Evolutionary conservation across 2,888 invertebrate species (phyloP), one percentile per base, ranked within the genome.

Genomic region (Alviniconcha strummeri): DNA sequence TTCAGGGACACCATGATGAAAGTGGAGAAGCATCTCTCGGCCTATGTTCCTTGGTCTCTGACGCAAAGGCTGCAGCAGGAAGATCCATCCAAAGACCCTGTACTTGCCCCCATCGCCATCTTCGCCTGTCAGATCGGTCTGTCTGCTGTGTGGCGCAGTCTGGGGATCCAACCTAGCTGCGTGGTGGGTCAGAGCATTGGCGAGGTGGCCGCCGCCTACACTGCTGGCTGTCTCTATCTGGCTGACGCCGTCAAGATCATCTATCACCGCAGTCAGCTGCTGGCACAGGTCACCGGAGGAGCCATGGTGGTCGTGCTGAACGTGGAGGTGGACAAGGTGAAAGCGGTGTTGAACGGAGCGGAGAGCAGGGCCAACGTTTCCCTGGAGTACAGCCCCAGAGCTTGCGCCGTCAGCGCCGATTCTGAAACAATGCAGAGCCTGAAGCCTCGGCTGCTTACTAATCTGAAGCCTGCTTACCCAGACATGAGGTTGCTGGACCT

Each of bases 111-210:
- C 15, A 84, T 90, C 1, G 87, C 89, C 60, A 88, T 90, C 71
- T 90, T 90, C 85, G 86, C 89, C 5, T 88, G 87, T 57, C 90
- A 90, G 85, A 83, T 90, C 7, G 89, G 84, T 54, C 84, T 89
- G 11, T 83, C 85, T 17, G 82, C 80, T 11, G 9, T 90, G 36
- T 90, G 90, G 90, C 74, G 76, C 60, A 74, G 85, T 74, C 84
- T 85, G 67, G 90, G 90, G 0, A 83, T 90, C 7, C 17, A 55
- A 2, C 88, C 90, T 11, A 84, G 85, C 74, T 85, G 84, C n/a
- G 84, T 90, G 0, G 81, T 91, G 15, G 90, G 91, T 15, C 91
- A 90, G 81, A 90, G 90, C 7, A 89, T 90, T 3, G 91, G 91
- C 7, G 91, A 91, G 76, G 89, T 90, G 8, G 89, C 90, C 8